Evolutionary conservation across 2,113 vertebrate genomes (phyloP).

Genomic region (Myiozetetes cayanensis): DNA sequence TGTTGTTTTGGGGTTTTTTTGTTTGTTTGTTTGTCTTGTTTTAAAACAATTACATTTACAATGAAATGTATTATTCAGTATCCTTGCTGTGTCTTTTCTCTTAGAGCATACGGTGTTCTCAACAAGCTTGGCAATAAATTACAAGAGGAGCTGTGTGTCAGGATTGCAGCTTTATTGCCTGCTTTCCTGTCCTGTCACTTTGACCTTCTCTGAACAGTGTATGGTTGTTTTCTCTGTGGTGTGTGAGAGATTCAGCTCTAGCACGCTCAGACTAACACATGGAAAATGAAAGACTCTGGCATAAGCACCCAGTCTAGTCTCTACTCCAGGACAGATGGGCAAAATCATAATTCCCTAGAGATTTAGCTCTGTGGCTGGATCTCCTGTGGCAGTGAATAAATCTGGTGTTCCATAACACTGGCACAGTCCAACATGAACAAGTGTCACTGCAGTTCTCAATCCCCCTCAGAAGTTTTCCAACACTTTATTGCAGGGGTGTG

Average conservation of each 20-base stretch:
- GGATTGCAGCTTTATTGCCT: neutral
- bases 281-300: constrained; percentile 12
- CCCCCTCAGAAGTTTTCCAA: neutral
- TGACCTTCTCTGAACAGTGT: neutral
- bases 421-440: neutral
- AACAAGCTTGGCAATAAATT: neutral
- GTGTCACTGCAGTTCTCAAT: neutral
- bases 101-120: neutral
- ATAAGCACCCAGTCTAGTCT: constrained; percentile 19
- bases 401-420: constrained; percentile 27
- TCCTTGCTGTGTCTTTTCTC: neutral
- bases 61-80: neutral
- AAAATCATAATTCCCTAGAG: constrained; percentile 46
- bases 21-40: neutral
- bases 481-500: neutral
- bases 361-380: constrained; percentile 37
- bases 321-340: constrained; percentile 41
- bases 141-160: neutral
- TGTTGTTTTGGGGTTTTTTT: too few species aligned
- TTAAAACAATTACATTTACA: neutral
- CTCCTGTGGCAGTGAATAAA: constrained; percentile 48
- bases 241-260: neutral
- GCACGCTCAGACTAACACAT: neutral
- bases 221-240: neutral
- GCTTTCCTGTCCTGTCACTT: neutral